Conservation (phyloP, 2,888 invertebrate genomes). For the Tenthredo mesomela region DNA sequence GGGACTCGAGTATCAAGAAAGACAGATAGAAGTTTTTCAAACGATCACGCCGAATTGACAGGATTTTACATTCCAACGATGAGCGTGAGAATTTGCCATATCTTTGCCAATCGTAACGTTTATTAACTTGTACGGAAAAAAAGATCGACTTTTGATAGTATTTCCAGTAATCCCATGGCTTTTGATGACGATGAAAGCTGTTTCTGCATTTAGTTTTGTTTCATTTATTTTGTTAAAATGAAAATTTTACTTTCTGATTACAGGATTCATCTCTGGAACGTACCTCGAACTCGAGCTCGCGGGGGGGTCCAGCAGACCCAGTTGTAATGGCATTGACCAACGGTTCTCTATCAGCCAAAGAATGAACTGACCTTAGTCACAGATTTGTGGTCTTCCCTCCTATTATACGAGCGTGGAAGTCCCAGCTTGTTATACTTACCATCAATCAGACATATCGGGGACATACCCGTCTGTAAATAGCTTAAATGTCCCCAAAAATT, state of each 20-base stretch:
- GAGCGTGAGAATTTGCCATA: no score
- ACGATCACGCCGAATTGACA: no score
- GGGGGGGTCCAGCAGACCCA: conserved; percentile 67
- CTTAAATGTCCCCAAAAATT: conserved; percentile 60
- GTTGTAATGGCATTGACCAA: conserved; percentile 71
- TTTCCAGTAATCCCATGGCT: background rate
- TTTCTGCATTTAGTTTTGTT: background rate
- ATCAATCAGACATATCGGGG: conserved; percentile 74
- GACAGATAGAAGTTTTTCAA: no score
- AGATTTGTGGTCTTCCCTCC: conserved; percentile 64
- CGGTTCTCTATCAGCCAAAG: conserved; percentile 74
- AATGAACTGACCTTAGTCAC: conserved; percentile 63
- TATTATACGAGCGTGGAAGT: conserved; percentile 63
- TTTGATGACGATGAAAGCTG: background rate
- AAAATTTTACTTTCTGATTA: conserved; percentile 52
- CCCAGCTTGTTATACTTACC: conserved; percentile 3
- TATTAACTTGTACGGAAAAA: background rate
- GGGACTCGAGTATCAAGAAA: no score
- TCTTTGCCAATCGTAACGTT: no score
- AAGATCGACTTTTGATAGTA: no score
- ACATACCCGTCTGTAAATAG: conserved; percentile 72
- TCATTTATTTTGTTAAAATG: background rate
- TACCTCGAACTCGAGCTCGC: conserved; percentile 67
- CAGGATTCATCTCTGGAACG: conserved; percentile 72
- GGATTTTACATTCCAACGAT: no score